Evolutionary conservation across 2,113 vertebrate species (phyloP).

Genomic region (Perca flavescens): DNA sequence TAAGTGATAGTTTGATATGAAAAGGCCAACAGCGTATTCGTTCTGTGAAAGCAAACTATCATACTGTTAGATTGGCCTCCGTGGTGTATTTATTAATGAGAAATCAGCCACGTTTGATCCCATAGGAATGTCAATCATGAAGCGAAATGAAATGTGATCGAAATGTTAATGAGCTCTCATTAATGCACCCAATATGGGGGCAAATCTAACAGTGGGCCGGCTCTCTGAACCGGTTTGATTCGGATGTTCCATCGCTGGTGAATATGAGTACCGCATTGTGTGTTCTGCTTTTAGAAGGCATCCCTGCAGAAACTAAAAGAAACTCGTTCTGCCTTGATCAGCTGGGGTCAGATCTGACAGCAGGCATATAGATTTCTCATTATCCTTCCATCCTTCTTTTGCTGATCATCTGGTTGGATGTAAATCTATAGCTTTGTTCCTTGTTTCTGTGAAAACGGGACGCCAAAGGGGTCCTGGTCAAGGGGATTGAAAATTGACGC

Average conservation of each 20-base stretch:
- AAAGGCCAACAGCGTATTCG: not conserved
- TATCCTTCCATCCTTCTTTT: slow-evolving; percentile 6
- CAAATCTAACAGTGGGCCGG: not conserved
- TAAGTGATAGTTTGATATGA: not conserved
- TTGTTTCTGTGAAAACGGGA: no score
- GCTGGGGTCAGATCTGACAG: slow-evolving; percentile 24
- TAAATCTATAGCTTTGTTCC: not conserved
- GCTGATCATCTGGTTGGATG: not conserved
- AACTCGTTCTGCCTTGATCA: not conserved
- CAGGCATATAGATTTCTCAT: not conserved
- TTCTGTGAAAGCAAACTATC: slow-evolving; percentile 3
- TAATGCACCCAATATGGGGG: slow-evolving; percentile 11
- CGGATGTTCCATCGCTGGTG: not conserved
- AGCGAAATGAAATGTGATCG: not conserved
- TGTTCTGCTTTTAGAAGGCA: not conserved
- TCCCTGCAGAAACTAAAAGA: slow-evolving; percentile 3
- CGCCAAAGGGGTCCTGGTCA: no score
- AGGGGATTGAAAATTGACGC: no score
- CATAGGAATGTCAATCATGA: slow-evolving; percentile 22
- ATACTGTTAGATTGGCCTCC: slow-evolving; percentile 18
- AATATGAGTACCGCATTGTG: not conserved
- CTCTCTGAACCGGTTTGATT: slow-evolving; percentile 3
- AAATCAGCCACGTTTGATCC: slow-evolving; percentile 29
- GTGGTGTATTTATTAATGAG: slow-evolving; percentile 12
- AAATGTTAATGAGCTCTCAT: slow-evolving; percentile 24